These are phyloP conservation scores for Aphelinus atriplicis DNA, from an alignment of 1,140 invertebrate genomes.

Conservation along the genomic window DNA sequence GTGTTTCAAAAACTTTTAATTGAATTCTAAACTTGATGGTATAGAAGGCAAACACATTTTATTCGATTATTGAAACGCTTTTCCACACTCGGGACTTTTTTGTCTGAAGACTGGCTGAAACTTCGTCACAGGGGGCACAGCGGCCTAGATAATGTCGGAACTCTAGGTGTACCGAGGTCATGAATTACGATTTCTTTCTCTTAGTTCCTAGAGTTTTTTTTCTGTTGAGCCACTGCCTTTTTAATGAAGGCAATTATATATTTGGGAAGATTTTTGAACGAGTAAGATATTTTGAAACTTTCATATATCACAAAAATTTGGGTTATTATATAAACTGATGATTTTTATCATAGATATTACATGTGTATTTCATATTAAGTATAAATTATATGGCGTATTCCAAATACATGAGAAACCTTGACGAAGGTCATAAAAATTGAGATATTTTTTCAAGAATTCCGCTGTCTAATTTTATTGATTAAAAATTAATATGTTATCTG, in stretches of 20 bases:
- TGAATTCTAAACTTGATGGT: constrained; percentile 26
- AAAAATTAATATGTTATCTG: no score
- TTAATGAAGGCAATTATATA: not conserved
- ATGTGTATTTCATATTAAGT: no score
- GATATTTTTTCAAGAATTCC: no score
- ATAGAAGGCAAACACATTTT: constrained; percentile 25
- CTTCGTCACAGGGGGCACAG: not conserved
- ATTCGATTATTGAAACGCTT: constrained; percentile 34
- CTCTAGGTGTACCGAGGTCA: constrained; percentile 5
- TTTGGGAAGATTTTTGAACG: no score
- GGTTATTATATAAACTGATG: no score
- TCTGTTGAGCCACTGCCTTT: not conserved
- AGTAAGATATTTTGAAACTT: no score
- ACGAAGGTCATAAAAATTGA: no score
- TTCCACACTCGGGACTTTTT: constrained; percentile 17
- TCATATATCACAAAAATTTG: no score
- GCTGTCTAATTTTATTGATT: no score
- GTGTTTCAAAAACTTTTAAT: constrained; percentile 24
- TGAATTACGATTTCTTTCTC: constrained; percentile 24
- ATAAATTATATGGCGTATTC: no score
- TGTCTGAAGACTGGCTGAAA: not conserved
- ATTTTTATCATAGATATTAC: no score
- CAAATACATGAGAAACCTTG: no score
- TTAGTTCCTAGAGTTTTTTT: not conserved
- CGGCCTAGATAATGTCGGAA: not conserved